Evolutionary conservation across 2,888 invertebrate species (phyloP), one percentile per base, ranked within the genome.

Genomic region (Syritta pipiens): DNA sequence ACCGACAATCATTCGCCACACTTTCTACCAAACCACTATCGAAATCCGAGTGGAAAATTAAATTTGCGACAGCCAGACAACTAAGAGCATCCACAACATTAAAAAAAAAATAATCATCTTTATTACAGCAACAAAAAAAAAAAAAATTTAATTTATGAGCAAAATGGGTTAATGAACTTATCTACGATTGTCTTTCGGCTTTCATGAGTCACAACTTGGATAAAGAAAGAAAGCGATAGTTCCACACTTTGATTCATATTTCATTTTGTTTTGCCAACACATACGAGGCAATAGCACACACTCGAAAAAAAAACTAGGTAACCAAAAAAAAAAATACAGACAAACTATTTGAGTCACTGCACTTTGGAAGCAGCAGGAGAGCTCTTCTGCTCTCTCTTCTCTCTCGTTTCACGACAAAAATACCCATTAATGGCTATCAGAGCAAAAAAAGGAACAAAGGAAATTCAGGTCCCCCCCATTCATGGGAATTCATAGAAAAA

Each of bases 381-480:
- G 44, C 48, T 48, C 4, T 49, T 48, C 40, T 44, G 6, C 19
- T 49, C n/a, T 59, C 14, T 30, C 5, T 28, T 20, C 14, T 49
- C 48, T n/a, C n/a, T n/a, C n/a, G n/a, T n/a, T n/a, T n/a, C n/a
- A n/a, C n/a, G 20, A 42, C 14, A 71, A 37, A 14, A 30, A 19
- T 55, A 57, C 37, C 20, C 59, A 71, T 55, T 65, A 48, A 65
- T 53, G 59, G 14, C 59, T 72, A 53, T 65, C 40, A 72, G 59
- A 77, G 59, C 63, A 72, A 40, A 32, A 60, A 59, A 46, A n/a
- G n/a, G 30, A 65, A 72, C 62, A 65, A 77, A 51, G 42, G 77
- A 60, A 48, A 57, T 59, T 55, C 12, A 53, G 40, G 24, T 59
- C 77, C 14, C 46, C 57, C 49, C 9, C 10, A 26, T 44, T 28